Evolutionary conservation across 2,113 vertebrate species (phyloP), one percentile per base, ranked within the genome.

Genomic region (Falco punctatus): DNA sequence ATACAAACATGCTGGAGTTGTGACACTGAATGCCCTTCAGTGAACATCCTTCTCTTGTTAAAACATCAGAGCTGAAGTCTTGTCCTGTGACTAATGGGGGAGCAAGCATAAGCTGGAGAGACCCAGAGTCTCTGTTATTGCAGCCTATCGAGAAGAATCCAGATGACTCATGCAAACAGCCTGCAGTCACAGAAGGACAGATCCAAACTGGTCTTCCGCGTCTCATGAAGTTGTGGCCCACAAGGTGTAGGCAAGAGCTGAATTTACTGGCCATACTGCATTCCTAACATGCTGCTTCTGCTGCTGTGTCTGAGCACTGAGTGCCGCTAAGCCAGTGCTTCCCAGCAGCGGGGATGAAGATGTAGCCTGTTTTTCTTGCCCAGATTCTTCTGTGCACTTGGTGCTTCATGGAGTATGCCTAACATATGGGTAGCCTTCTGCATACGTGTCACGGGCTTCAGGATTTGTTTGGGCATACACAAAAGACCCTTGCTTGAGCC

Each of bases 261-360:
- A 59, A 80, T 46, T 48, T 78, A 86, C 91, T 94, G 86, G 88
- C 86, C 70, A 11, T 18, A 14, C 88, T 26, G 52, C 92, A 96
- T 96, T 97, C 95, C 88, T 95, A 38, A 73, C 49, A 9, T 9
- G 83, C 86, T 95, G 92, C 78, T 88, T 86, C 65, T 87, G 57
- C 35, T 88, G 64, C 86, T 2, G 4, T 42, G 73, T 52, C 78
- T 70, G 19, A 80, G 85, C 49, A 75, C 17, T 2, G 3, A 57
- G 52, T 17, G 69, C 88, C 2, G 9, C 88, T 59, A 72, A 84
- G 83, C 80, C 80, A 71, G 72, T 0, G 2, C 35, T 78, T 86
- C 55, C 73, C 0, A 0, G 69, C 59, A 65, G 11, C 1, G 13
- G 17, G 9, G 15, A 73, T 24, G 81, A 74, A 54, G 75, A 46